These are phyloP conservation scores for Siniperca undulata DNA, from an alignment of 2,797 vertebrate species.

Conservation along the genomic window DNA sequence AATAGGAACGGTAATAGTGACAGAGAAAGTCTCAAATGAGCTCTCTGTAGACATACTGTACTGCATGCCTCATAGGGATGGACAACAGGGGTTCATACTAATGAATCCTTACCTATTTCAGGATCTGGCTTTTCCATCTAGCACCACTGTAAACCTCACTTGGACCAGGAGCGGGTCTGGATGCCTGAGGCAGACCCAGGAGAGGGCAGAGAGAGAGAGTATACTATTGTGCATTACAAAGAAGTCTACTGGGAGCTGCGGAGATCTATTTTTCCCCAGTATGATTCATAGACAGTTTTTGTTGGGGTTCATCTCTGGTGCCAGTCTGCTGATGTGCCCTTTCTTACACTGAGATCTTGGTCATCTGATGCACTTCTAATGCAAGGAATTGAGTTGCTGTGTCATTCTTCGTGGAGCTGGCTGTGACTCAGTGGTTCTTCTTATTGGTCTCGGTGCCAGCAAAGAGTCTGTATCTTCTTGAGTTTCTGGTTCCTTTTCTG, in stretches of 20 bases:
- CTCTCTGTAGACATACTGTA: constrained; percentile 17
- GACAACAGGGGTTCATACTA: constrained; percentile 27
- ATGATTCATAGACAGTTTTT: constrained; percentile 59
- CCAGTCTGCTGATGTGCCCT: constrained; percentile 36
- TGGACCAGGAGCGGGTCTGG: constrained; percentile 37
- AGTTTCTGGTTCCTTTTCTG: constrained; percentile 2
- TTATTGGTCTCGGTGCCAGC: constrained; percentile 59
- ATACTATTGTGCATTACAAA: constrained; percentile 61
- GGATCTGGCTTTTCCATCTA: constrained; percentile 33
- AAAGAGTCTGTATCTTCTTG: constrained; percentile 7
- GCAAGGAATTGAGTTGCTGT: constrained; percentile 74
- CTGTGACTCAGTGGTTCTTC: constrained; percentile 84
- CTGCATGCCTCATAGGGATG: constrained; percentile 10
- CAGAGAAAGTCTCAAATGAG: constrained; percentile 25
- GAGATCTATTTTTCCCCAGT: constrained; percentile 54
- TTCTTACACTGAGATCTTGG: constrained; percentile 22
- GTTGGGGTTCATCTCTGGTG: constrained; percentile 49
- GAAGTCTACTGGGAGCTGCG: constrained; percentile 43
- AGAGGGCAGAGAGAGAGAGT: constrained; percentile 63
- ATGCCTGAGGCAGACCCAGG: constrained; percentile 50
- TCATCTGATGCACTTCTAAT: constrained; percentile 37
- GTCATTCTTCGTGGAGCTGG: constrained; percentile 80
- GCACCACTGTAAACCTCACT: constrained; percentile 18
- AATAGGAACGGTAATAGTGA: not conserved
- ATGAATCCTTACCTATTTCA: constrained; percentile 49